These are phyloP conservation scores for Drosophila parvula DNA, from an alignment of 1,140 invertebrate species.

Conservation along the genomic window DNA sequence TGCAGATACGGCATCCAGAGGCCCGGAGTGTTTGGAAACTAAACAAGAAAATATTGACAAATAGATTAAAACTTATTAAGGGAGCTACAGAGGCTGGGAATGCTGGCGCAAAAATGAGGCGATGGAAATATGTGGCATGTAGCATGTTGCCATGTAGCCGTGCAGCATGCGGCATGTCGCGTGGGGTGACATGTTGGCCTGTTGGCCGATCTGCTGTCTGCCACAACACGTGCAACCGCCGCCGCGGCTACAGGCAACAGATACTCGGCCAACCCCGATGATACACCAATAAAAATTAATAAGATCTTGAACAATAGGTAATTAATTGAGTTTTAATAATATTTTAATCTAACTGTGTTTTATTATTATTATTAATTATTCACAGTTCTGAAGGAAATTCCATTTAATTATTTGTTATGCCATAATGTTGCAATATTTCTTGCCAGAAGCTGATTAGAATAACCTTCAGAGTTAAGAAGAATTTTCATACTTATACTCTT, in stretches of 20 bases:
- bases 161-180: conserved; percentile 57
- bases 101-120: conserved; percentile 18
- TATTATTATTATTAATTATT: background rate
- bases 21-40: conserved; percentile 64
- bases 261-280: conserved; percentile 4
- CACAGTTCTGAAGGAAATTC: background rate
- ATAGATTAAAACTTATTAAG: conserved; percentile 80
- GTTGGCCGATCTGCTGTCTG: conserved; percentile 46
- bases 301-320: background rate
- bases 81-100: conserved; percentile 37
- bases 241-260: conserved; percentile 7
- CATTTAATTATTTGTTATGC: background rate
- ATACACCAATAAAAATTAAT: background rate
- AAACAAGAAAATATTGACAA: conserved; percentile 81
- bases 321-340: background rate
- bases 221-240: conserved; percentile 52
- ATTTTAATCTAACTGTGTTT: background rate
- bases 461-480: too few species aligned
- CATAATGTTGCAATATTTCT: too few species aligned
- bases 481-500: too few species aligned
- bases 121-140: conserved; percentile 29
- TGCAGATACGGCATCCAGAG: conserved; percentile 31
- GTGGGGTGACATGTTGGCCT: conserved; percentile 59
- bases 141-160: conserved; percentile 49
- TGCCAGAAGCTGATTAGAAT: too few species aligned